Base-by-base conservation (phyloP, 2,113 vertebrate genomes). In the Phainopepla nitens region DNA sequence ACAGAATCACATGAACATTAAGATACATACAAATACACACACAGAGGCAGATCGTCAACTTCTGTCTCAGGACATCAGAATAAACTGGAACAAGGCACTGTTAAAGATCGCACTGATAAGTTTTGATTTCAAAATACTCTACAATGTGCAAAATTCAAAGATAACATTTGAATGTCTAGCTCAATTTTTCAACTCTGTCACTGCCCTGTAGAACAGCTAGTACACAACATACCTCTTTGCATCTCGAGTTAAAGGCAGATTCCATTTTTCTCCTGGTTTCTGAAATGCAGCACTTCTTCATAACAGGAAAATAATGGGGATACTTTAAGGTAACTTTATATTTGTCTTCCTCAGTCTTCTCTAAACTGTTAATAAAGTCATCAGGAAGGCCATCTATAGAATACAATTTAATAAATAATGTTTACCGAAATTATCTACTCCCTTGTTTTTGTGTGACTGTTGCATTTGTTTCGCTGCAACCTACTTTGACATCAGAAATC, bases 191-290 rank as follows among this genome's bases (percentile, higher is more conserved):
- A 77, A 28, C 23, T 65, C 69, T 49, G 21, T 39, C 56, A 73
- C 41, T 47, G 33, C 29, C 22, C 10, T 71, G 31, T 49, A 88
- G 17, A 89, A 87, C 39, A 72, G 68, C 36, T 61, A 83, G 71
- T 44, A 91, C 41, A 65, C 5, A 33, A 60, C 92, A 93, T 97
- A 99, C 99, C 98, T 99, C 98, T 97, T 98, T 99, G 98, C 99
- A 99, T 80, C 99, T 98, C 4, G 98, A 99, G 89, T 99, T 98
- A 97, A 99, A 99, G 64, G 99, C 98, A 19, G 77, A 97, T 97
- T 99, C 99, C 99, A 99, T 98, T 97, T 98, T 99, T 90, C 97
- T 98, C 96, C 99, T 98, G 36, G 98, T 99, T 97, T 99, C 99
- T 16, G 98, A 98, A 92, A 99, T 89, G 89, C 98, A 98, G 94